Evolutionary conservation across 92 coral and sea anemone species (phyloP).

Genomic region (Epizoanthus rinbou): DNA sequence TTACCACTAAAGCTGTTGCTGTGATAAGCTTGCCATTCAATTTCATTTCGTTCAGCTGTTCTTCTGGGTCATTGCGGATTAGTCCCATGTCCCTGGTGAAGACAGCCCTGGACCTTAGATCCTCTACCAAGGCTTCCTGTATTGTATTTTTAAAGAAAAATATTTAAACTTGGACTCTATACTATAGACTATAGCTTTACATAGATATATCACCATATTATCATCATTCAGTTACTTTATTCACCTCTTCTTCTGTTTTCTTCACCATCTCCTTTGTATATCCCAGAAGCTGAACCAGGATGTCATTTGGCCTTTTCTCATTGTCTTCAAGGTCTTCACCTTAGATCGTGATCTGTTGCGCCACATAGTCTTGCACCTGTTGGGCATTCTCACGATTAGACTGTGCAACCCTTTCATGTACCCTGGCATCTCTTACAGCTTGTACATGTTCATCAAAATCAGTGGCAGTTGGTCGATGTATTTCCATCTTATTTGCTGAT

Average conservation of each 20-base stretch:
- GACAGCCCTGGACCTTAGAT: background rate
- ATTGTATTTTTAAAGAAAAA: background rate
- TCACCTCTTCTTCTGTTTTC: constrained; percentile 28
- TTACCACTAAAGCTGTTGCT: constrained; percentile 25
- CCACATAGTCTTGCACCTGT: constrained; percentile 17
- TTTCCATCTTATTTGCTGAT: constrained; percentile 3
- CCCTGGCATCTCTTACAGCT: constrained; percentile 23
- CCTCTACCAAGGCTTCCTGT: constrained; percentile 29
- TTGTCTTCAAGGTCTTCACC: background rate
- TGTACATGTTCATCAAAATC: constrained; percentile 8
- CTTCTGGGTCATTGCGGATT: constrained; percentile 11
- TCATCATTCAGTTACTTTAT: background rate
- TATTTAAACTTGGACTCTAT: background rate
- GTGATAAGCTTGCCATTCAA: constrained; percentile 20
- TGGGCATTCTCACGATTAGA: constrained; percentile 18
- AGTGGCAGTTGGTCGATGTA: background rate
- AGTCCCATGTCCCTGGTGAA: constrained; percentile 18
- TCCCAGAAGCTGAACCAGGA: constrained; percentile 15
- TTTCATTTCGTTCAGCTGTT: constrained; percentile 12
- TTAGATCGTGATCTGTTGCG: constrained; percentile 24
- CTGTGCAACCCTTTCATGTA: constrained; percentile 19
- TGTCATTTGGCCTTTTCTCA: constrained; percentile 1
- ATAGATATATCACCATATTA: background rate
- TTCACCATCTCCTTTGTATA: constrained; percentile 13
- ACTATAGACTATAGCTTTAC: background rate